Evolutionary conservation across 2,888 invertebrate species (phyloP).

Genomic region (Biston stratarius): DNA sequence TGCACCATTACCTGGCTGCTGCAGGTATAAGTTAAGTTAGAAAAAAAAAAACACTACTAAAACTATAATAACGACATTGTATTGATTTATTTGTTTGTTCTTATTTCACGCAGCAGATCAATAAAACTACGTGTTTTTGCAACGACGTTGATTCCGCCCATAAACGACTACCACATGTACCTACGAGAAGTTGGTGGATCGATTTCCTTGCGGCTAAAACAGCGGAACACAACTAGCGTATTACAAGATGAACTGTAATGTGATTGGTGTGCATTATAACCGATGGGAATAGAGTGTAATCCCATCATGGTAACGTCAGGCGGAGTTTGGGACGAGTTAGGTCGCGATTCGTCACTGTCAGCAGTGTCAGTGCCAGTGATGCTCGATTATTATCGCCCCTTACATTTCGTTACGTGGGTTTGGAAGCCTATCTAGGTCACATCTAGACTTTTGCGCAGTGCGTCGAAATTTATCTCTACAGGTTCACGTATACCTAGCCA

Average conservation of each 20-base stretch:
- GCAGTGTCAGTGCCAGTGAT: neutral
- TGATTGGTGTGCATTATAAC: slow-evolving; percentile 7
- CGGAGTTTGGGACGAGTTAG: slow-evolving; percentile 6
- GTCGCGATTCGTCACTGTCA: slow-evolving; percentile 17
- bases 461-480: slow-evolving; percentile 3
- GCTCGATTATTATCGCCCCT: slow-evolving; percentile 3
- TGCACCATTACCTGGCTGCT: no score
- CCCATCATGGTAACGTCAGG: neutral
- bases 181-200: no score
- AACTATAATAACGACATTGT: no score
- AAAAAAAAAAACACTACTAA: no score
- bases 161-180: no score
- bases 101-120: no score
- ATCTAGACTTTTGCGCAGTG: slow-evolving; percentile 15
- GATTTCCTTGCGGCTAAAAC: neutral
- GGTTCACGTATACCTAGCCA: neutral
- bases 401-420: neutral
- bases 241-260: slow-evolving; percentile 6
- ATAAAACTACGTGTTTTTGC: no score
- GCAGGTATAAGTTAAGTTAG: no score
- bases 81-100: no score
- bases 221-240: neutral
- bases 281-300: neutral
- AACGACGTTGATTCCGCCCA: no score
- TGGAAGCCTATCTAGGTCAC: slow-evolving; percentile 12